These are phyloP conservation scores for Julus scanicus DNA, from an alignment of 2,888 invertebrate species.

Conservation along the genomic window DNA sequence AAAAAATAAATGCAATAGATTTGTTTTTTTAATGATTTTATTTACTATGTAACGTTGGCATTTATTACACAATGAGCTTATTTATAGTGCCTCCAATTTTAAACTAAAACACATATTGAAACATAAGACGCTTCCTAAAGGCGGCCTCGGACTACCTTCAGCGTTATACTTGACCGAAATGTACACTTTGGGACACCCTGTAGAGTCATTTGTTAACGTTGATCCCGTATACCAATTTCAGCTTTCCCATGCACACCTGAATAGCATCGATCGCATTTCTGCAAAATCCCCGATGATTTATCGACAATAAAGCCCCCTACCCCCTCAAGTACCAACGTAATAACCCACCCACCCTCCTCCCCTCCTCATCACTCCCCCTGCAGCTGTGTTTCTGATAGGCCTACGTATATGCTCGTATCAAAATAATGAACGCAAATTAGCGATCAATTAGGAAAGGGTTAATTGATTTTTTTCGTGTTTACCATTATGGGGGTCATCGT, in stretches of 20 bases:
- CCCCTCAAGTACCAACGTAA: background rate
- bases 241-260: slow-evolving; percentile 50
- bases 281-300: slow-evolving; percentile 53
- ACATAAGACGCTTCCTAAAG: too few relatives aligned
- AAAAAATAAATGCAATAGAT: too few relatives aligned
- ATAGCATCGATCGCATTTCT: slow-evolving; percentile 46
- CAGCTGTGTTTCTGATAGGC: background rate
- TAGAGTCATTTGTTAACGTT: background rate
- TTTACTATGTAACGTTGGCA: too few relatives aligned
- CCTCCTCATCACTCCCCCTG: too few relatives aligned
- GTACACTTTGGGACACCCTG: background rate
- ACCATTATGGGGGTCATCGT: background rate
- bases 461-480: background rate
- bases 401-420: background rate
- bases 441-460: background rate
- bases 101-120: too few relatives aligned
- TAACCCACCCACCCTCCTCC: too few relatives aligned
- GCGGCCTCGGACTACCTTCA: too few relatives aligned
- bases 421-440: background rate
- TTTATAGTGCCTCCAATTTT: too few relatives aligned
- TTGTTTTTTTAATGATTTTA: too few relatives aligned
- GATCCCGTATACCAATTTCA: background rate
- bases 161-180: background rate
- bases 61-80: too few relatives aligned
- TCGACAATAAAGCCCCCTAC: slow-evolving; percentile 36